phyloP scores from a whole-genome alignment of 2,113 vertebrate genomes.

The Entelurus aequoreus region DNA sequence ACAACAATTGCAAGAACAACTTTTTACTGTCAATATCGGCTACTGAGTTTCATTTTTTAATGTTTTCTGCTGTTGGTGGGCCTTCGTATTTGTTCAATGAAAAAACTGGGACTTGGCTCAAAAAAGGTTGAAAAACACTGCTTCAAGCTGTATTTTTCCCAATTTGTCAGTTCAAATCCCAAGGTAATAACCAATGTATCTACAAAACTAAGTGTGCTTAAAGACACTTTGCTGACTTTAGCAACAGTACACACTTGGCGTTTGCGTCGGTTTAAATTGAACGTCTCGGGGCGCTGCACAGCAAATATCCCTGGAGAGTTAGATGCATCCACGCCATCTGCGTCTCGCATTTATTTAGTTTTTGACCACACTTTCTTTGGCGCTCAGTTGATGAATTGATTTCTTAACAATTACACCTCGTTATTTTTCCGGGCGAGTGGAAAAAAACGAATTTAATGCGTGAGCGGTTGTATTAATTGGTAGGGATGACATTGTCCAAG shows the following conservation, averaged over 20 bases:
- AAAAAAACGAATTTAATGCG: slow-evolving; percentile 77
- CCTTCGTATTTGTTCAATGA: too few species aligned
- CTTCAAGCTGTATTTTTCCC: too few species aligned
- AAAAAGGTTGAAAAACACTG: too few species aligned
- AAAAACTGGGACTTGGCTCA: too few species aligned
- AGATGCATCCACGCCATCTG: slow-evolving; percentile 47
- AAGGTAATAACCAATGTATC: background rate
- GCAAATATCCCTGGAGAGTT: slow-evolving; percentile 33
- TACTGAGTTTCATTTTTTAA: too few species aligned
- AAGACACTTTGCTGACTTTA: slow-evolving; percentile 1
- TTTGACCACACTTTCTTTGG: slow-evolving; percentile 62
- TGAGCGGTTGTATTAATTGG: slow-evolving; percentile 73
- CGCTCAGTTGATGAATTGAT: slow-evolving; percentile 71
- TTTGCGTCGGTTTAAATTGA: slow-evolving; percentile 12
- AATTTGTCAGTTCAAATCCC: too few species aligned
- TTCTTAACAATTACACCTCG: slow-evolving; percentile 70
- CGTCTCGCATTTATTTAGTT: slow-evolving; percentile 54
- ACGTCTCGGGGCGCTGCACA: slow-evolving; percentile 29
- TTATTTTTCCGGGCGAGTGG: slow-evolving; percentile 64
- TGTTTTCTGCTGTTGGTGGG: too few species aligned
- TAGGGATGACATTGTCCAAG: slow-evolving; percentile 77
- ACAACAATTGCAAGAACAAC: too few species aligned
- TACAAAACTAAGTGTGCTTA: background rate
- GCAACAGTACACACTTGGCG: slow-evolving; percentile 10
- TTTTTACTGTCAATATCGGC: too few species aligned